phyloP scores from a whole-genome alignment of 2,888 invertebrate genomes.

The Andrena fulva region DNA sequence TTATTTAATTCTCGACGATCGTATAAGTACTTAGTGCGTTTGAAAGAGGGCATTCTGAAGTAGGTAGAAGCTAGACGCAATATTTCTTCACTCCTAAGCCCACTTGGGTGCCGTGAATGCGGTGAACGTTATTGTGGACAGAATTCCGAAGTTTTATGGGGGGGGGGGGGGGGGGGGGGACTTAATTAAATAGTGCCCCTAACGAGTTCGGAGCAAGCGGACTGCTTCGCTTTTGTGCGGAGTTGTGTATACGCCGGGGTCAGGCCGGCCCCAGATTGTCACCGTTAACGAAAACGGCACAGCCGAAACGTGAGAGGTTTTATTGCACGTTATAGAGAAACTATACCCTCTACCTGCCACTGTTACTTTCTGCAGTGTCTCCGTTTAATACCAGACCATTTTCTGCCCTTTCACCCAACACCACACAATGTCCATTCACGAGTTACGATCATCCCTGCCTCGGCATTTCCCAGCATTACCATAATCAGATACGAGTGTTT shows the following conservation, averaged over 20 bases:
- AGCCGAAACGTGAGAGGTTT: constrained; percentile 24
- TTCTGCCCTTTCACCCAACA: constrained; percentile 41
- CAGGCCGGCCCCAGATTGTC: constrained; percentile 11
- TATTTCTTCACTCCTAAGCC: background rate
- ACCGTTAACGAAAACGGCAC: constrained; percentile 23
- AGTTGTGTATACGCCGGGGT: constrained; percentile 5
- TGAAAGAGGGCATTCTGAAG: background rate
- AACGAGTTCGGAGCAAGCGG: constrained; percentile 17
- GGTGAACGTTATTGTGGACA: constrained; percentile 1
- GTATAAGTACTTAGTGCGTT: background rate
- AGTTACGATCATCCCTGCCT: background rate
- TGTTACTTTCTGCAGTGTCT: constrained; percentile 20
- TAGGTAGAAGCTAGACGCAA: constrained; percentile 5
- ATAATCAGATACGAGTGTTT: background rate
- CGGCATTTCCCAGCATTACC: background rate
- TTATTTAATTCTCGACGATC: too few relatives aligned
- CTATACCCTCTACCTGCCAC: constrained; percentile 48
- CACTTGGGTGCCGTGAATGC: background rate
- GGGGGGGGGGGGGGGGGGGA: background rate
- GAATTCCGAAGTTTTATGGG: constrained; percentile 8
- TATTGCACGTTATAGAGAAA: constrained; percentile 50
- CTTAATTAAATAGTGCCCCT: constrained; percentile 21
- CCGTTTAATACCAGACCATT: constrained; percentile 48
- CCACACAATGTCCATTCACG: constrained; percentile 52
- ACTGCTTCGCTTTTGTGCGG: constrained; percentile 9